phyloP scores from a whole-genome alignment of 2,113 vertebrate species.

The Hyperoodon ampullatus region DNA sequence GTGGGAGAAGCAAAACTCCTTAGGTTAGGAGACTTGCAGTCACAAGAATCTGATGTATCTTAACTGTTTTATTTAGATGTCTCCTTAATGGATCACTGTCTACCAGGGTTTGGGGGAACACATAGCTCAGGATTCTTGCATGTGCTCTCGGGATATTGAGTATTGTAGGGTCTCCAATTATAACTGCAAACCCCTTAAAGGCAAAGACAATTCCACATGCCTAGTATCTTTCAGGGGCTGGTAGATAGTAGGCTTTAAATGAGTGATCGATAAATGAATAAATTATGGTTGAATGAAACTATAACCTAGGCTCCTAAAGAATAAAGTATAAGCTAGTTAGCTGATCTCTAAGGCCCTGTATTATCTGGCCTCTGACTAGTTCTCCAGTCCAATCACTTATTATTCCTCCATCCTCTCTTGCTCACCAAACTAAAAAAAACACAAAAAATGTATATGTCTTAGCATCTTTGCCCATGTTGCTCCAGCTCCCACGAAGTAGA shows the following conservation, averaged over 20 bases:
- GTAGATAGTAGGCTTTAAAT: neutral
- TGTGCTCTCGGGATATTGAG: neutral
- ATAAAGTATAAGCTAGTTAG: neutral
- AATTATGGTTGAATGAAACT: neutral
- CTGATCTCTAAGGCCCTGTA: neutral
- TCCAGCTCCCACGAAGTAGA: neutral
- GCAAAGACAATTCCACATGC: constrained; percentile 5
- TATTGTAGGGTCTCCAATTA: neutral
- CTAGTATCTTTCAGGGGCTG: neutral
- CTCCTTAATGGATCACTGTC: neutral
- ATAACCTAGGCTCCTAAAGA: neutral
- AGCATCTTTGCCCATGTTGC: neutral
- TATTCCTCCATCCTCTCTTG: neutral
- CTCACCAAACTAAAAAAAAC: neutral
- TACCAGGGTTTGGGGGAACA: neutral
- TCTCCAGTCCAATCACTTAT: neutral
- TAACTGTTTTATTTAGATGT: neutral
- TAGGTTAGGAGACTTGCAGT: neutral
- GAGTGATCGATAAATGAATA: constrained; percentile 11
- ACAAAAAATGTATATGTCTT: neutral
- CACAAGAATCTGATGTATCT: neutral
- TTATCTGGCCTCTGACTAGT: neutral
- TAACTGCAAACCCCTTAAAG: neutral
- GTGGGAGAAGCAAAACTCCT: neutral
- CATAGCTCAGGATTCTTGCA: neutral